Evolutionary conservation across 1,140 invertebrate species (phyloP).

Genomic region (Drosophila burlai): DNA sequence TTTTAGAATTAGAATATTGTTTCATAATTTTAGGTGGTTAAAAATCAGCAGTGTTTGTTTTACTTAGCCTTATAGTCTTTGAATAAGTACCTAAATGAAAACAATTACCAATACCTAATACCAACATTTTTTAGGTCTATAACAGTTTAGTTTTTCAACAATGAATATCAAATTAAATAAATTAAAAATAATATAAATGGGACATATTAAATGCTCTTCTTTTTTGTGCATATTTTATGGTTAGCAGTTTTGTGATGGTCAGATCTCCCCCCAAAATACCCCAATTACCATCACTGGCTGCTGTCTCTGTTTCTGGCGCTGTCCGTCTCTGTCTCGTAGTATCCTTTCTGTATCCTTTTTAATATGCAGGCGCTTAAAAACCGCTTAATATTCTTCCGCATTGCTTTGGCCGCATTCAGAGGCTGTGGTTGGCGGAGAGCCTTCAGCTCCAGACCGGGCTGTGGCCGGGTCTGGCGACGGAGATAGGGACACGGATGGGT

Average conservation of each 20-base stretch:
- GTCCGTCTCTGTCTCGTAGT: slow-evolving; percentile 6
- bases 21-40: too few relatives aligned
- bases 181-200: not conserved
- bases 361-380: slow-evolving; percentile 80
- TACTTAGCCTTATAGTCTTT: too few relatives aligned
- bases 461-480: slow-evolving; percentile 12
- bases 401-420: slow-evolving; percentile 81
- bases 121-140: too few relatives aligned
- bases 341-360: slow-evolving; percentile 58
- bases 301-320: not conserved
- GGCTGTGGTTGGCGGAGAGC: slow-evolving; percentile 55
- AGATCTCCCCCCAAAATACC: not conserved
- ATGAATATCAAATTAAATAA: too few relatives aligned
- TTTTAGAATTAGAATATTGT: too few relatives aligned
- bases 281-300: slow-evolving; percentile 19
- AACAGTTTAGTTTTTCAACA: too few relatives aligned
- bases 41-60: too few relatives aligned
- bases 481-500: slow-evolving; percentile 13
- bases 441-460: slow-evolving; percentile 48
- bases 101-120: too few relatives aligned
- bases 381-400: slow-evolving; percentile 82
- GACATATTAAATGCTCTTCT: not conserved
- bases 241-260: not conserved
- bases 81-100: too few relatives aligned
- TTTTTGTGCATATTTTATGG: not conserved